A percentile compares a stretch with the other conserved stretches of the same genome.
Evolutionary conservation across 2,888 invertebrate species (phyloP).

Genomic region (Thumatha senex): DNA sequence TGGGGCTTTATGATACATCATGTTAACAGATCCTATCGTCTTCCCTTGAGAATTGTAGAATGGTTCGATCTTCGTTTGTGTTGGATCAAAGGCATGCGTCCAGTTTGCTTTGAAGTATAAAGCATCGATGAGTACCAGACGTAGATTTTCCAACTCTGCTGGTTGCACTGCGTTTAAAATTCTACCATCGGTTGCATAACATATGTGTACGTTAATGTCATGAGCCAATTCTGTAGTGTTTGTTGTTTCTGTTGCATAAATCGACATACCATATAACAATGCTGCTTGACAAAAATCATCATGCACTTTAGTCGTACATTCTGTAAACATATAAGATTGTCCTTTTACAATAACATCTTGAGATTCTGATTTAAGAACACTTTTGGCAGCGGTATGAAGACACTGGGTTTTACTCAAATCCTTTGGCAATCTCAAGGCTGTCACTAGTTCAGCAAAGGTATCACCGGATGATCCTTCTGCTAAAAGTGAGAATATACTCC

Average conservation of each 20-base stretch:
- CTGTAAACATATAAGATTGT: slow-evolving; percentile 64
- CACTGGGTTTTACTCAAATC: slow-evolving; percentile 63
- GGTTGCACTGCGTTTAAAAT: slow-evolving; percentile 86
- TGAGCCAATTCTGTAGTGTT: slow-evolving; percentile 75
- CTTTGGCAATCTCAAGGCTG: slow-evolving; percentile 56
- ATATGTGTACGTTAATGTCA: slow-evolving; percentile 87
- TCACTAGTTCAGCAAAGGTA: slow-evolving; percentile 67
- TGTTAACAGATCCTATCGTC: slow-evolving; percentile 83
- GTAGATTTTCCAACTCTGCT: slow-evolving; percentile 61
- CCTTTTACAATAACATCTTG: slow-evolving; percentile 60
- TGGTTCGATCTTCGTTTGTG: slow-evolving; percentile 77
- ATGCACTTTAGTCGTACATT: slow-evolving; percentile 58
- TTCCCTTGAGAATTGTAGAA: slow-evolving; percentile 85
- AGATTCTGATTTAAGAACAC: slow-evolving; percentile 52
- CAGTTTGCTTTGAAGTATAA: slow-evolving; percentile 89
- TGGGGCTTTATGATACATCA: slow-evolving; percentile 88
- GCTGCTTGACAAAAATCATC: slow-evolving; percentile 71
- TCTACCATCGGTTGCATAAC: slow-evolving; percentile 85
- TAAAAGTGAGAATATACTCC: slow-evolving; percentile 70
- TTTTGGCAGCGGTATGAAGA: slow-evolving; percentile 57
- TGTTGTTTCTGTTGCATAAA: slow-evolving; percentile 82
- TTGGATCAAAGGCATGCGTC: slow-evolving; percentile 85
- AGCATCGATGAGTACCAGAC: slow-evolving; percentile 86
- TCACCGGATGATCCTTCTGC: slow-evolving; percentile 73
- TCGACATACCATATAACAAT: slow-evolving; percentile 75